Evolutionary conservation across 1,140 invertebrate genomes (phyloP).

Genomic region (Copidosoma floridanum): DNA sequence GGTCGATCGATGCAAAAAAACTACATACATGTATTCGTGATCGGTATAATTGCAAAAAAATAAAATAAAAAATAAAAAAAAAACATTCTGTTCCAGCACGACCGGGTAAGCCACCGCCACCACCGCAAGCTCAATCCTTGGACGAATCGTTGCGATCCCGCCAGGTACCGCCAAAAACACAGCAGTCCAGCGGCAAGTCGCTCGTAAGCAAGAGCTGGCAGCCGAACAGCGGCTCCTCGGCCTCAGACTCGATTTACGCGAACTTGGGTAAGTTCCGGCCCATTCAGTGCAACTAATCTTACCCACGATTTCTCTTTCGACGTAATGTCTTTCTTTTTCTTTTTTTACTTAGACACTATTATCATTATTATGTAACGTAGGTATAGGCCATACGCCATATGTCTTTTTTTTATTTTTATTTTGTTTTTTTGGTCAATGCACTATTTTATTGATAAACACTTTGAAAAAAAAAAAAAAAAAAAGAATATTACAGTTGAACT

Average conservation of each 20-base stretch:
- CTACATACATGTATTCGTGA: background rate
- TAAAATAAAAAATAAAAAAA: background rate
- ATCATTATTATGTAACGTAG: too few species aligned
- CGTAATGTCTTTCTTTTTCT: too few species aligned
- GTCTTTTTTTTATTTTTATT: background rate
- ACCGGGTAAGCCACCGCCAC: conserved; percentile 63
- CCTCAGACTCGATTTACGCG: conserved; percentile 71
- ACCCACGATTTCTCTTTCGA: too few species aligned
- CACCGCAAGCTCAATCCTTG: conserved; percentile 60
- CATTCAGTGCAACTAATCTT: conserved; percentile 56
- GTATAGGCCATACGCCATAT: too few species aligned
- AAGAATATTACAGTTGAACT: too few species aligned
- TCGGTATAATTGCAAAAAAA: background rate
- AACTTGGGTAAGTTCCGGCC: conserved; percentile 69
- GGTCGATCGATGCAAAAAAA: too few species aligned
- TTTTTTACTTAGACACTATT: too few species aligned
- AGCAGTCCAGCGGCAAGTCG: conserved; percentile 53
- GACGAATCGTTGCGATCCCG: conserved; percentile 56
- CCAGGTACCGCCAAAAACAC: background rate
- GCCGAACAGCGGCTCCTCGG: conserved; percentile 50
- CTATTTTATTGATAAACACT: too few species aligned
- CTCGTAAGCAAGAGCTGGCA: conserved; percentile 42
- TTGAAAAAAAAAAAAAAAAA: too few species aligned
- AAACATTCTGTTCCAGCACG: conserved; percentile 44
- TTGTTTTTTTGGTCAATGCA: too few species aligned